Conservation (phyloP, 1,140 invertebrate genomes). For the Coboldia fuscipes region DNA sequence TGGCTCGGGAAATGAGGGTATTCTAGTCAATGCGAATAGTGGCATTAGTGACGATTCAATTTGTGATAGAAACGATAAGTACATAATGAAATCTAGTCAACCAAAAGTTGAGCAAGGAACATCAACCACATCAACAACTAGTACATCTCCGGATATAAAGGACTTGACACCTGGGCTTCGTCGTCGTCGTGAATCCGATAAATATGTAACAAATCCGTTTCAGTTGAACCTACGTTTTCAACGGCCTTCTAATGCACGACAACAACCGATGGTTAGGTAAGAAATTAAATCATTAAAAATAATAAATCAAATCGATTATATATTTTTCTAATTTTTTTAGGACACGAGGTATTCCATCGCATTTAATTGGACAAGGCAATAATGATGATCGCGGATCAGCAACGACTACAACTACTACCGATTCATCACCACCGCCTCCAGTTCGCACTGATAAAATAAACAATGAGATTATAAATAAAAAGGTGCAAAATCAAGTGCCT, state of each 20-base stretch:
- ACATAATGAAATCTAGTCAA: too few relatives aligned
- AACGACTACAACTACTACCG: background rate
- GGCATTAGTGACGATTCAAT: too few relatives aligned
- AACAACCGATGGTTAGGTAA: background rate
- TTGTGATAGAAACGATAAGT: too few relatives aligned
- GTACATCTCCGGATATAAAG: slow-evolving; percentile 13
- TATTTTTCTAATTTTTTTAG: slow-evolving; percentile 5
- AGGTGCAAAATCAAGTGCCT: background rate
- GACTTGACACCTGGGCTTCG: slow-evolving; percentile 31
- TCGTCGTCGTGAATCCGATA: slow-evolving; percentile 41
- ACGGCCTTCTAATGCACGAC: slow-evolving; percentile 22
- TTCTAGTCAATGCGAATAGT: too few relatives aligned
- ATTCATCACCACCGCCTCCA: background rate
- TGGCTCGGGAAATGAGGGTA: too few relatives aligned
- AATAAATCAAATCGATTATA: background rate
- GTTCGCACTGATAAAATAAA: background rate
- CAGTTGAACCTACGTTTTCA: slow-evolving; percentile 51
- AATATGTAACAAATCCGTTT: slow-evolving; percentile 49
- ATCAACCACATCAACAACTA: too few relatives aligned
- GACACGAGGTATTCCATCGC: slow-evolving; percentile 10
- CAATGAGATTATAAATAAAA: background rate
- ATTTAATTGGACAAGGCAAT: slow-evolving; percentile 7
- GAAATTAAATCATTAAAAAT: background rate
- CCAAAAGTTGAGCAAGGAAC: too few relatives aligned
- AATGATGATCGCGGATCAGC: slow-evolving; percentile 12